These are phyloP conservation scores for Emydocephalus ijimae DNA, from an alignment of 2,113 vertebrate species.

Conservation along the genomic window DNA sequence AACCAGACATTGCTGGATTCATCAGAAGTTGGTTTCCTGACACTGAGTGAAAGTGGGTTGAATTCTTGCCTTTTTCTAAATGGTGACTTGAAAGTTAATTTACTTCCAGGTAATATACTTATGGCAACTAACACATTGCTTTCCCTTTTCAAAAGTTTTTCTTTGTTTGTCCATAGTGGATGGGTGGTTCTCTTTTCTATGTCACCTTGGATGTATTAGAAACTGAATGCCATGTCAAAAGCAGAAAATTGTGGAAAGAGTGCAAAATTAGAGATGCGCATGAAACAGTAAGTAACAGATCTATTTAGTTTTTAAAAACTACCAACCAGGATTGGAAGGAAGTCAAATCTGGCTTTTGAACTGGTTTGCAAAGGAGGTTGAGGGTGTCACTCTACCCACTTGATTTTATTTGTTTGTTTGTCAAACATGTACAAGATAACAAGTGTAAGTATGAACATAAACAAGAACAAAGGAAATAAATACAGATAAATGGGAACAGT, in stretches of 20 bases:
- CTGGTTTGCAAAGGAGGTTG: neutral
- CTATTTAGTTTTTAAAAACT: neutral
- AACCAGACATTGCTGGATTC: neutral
- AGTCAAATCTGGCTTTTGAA: neutral
- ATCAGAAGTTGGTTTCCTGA: neutral
- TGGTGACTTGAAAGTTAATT: neutral
- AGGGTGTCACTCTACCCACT: too few relatives aligned
- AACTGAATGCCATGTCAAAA: conserved; percentile 64
- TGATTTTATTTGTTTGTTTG: too few relatives aligned
- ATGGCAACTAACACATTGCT: too few relatives aligned
- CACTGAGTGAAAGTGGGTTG: neutral
- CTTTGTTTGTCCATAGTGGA: conserved; percentile 38
- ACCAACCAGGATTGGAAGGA: neutral
- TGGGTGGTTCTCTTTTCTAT: conserved; percentile 58
- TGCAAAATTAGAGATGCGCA: neutral
- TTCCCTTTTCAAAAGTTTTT: neutral
- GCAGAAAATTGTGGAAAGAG: conserved; percentile 51
- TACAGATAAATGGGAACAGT: too few relatives aligned
- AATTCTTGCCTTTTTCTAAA: neutral
- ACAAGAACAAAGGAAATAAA: too few relatives aligned
- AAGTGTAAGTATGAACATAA: too few relatives aligned
- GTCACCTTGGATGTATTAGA: conserved; percentile 66
- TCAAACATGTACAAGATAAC: too few relatives aligned
- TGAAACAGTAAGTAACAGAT: conserved; percentile 52
- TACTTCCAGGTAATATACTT: neutral